A percentile compares a stretch with the other conserved stretches of the same genome.
Evolutionary conservation across 1,140 invertebrate genomes (phyloP).

Genomic region (Ctenoplectra terminalis): DNA sequence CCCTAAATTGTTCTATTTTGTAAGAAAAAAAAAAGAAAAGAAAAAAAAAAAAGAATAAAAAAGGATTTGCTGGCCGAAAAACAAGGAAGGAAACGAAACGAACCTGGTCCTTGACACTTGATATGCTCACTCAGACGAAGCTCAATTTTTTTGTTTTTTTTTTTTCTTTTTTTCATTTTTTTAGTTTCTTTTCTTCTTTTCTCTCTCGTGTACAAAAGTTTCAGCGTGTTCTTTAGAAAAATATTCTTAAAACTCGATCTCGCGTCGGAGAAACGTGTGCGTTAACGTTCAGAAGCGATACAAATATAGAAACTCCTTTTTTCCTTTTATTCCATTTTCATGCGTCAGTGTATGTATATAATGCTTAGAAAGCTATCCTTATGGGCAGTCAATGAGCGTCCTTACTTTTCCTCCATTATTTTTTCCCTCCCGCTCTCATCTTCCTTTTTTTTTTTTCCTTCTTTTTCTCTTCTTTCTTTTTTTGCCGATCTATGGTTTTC

Average conservation of each 20-base stretch:
- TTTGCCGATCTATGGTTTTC: conserved; percentile 34
- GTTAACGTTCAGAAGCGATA: conserved; percentile 49
- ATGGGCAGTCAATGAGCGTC: conserved; percentile 15
- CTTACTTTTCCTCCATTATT: not conserved
- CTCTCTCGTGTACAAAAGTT: conserved; percentile 19
- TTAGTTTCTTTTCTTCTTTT: conserved; percentile 4
- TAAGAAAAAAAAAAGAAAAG: not conserved
- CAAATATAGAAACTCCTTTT: conserved; percentile 58
- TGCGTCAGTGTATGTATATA: not conserved
- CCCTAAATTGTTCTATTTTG: not conserved
- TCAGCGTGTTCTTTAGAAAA: conserved; percentile 36
- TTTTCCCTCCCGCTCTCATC: not conserved
- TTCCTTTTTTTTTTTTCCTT: not conserved
- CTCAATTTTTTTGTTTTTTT: conserved; percentile 38
- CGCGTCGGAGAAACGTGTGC: conserved; percentile 8
- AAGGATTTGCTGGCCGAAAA: conserved; percentile 29
- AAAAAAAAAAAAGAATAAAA: not conserved
- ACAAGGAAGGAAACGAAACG: conserved; percentile 57
- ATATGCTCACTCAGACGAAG: conserved; percentile 69
- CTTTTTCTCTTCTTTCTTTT: not conserved
- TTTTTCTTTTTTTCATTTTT: conserved; percentile 6
- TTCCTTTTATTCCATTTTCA: conserved; percentile 26
- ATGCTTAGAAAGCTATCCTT: conserved; percentile 45
- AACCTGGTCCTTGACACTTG: conserved; percentile 68
- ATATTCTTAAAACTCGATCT: conserved; percentile 49